These are phyloP conservation scores for Epsilonema sp. DNA, from an alignment of 2,888 invertebrate species.

Conservation along the genomic window DNA sequence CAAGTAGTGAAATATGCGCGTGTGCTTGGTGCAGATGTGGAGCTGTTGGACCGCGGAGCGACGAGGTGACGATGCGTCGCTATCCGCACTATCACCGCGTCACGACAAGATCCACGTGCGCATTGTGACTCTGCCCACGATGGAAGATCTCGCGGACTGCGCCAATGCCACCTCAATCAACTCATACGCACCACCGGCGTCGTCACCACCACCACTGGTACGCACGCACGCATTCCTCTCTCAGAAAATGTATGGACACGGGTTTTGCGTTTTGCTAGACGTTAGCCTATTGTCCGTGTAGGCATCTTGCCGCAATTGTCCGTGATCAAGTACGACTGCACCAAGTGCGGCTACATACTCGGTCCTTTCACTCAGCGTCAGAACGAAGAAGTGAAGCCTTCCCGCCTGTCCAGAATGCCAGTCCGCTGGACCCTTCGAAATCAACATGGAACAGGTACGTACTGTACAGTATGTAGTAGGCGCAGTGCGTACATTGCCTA, in stretches of 20 bases:
- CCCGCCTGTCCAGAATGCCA: constrained; percentile 96
- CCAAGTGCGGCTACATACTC: constrained; percentile 74
- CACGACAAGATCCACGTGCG: constrained; percentile 80
- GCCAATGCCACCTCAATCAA: constrained; percentile 58
- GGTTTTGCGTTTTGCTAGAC: constrained; percentile 9
- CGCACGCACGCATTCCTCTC: background rate
- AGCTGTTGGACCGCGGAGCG: constrained; percentile 31
- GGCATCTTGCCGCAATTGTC: constrained; percentile 80
- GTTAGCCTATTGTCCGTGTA: constrained; percentile 1
- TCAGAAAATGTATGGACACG: background rate
- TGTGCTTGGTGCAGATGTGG: too few relatives aligned
- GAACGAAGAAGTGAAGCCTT: constrained; percentile 76
- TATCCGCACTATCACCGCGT: constrained; percentile 91
- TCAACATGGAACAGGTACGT: constrained; percentile 67
- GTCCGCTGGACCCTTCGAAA: constrained; percentile 77
- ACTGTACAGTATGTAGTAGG: background rate
- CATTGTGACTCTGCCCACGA: constrained; percentile 76
- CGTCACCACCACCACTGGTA: constrained; percentile 70
- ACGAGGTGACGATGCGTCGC: constrained; percentile 55
- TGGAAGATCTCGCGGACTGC: constrained; percentile 85
- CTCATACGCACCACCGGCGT: constrained; percentile 79
- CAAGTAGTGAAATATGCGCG: too few relatives aligned
- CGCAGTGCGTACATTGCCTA: background rate
- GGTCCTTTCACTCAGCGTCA: constrained; percentile 79
- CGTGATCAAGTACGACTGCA: constrained; percentile 89